A percentile compares a stretch with the other conserved stretches of the same genome.
Conservation (phyloP, 2,888 invertebrate species). For the Caenorhabditis afra region DNA sequence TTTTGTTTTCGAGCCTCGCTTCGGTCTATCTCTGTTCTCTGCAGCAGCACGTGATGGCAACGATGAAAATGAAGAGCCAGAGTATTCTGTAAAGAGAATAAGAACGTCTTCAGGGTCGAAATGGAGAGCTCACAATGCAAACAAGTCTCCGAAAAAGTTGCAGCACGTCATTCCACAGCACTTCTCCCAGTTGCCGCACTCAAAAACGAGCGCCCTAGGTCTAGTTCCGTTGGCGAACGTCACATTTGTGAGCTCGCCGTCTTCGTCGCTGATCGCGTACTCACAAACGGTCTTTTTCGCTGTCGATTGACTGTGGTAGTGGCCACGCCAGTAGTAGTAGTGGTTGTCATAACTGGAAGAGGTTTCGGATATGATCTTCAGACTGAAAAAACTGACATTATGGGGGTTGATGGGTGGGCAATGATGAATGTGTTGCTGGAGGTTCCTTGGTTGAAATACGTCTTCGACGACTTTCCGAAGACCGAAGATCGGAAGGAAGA, state of each 20-base stretch:
- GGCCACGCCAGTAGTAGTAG: constrained; percentile 34
- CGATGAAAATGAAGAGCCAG: background rate
- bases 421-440: constrained; percentile 13
- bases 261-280: constrained; percentile 32
- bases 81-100: background rate
- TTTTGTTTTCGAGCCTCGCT: no score
- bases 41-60: background rate
- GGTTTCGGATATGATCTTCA: background rate
- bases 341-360: constrained; percentile 29
- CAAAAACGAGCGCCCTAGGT: constrained; percentile 20
- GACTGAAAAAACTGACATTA: constrained; percentile 11
- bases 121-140: constrained; percentile 21
- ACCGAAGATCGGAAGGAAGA: constrained; percentile 29
- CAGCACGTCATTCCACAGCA: constrained; percentile 42
- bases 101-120: background rate
- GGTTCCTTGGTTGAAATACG: constrained; percentile 17
- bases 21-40: background rate
- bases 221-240: constrained; percentile 22
- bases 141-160: constrained; percentile 5
- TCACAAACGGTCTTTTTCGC: constrained; percentile 21
- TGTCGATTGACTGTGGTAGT: constrained; percentile 21
- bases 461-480: constrained; percentile 16
- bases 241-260: constrained; percentile 37
- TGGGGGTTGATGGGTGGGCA: constrained; percentile 21
- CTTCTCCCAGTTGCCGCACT: constrained; percentile 28